A percentile compares a stretch with the other conserved stretches of the same genome.
Conservation (phyloP, 1,140 invertebrate species). For the Triops longicaudatus region DNA sequence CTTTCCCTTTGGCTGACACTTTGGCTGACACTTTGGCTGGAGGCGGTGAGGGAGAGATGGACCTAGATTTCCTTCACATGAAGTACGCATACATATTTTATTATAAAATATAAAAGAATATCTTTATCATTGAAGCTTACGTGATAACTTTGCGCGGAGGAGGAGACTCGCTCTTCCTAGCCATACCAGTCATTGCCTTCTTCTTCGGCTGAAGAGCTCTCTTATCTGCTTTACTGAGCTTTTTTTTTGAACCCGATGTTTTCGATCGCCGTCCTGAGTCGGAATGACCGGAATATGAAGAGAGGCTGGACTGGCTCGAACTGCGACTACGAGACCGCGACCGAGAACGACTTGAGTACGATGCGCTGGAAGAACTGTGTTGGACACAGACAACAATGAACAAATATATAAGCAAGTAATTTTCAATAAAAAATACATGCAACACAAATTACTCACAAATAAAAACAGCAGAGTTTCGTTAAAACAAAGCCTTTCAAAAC, state of each 20-base stretch:
- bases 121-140: neutral
- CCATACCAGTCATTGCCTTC: neutral
- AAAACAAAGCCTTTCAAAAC: too few species aligned
- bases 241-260: neutral
- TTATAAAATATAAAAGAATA: too few species aligned
- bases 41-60: conserved; percentile 16
- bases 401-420: too few species aligned
- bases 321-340: conserved; percentile 48
- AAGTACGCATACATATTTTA: too few species aligned
- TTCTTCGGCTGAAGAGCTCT: conserved; percentile 35
- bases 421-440: too few species aligned
- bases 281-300: conserved; percentile 39
- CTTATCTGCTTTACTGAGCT: conserved; percentile 25
- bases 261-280: conserved; percentile 32
- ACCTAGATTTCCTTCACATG: neutral
- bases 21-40: conserved; percentile 1
- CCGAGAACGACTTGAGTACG: conserved; percentile 49
- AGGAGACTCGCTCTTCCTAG: conserved; percentile 15
- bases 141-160: neutral
- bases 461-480: too few species aligned
- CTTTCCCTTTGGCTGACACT: neutral
- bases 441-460: too few species aligned
- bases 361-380: conserved; percentile 49
- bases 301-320: conserved; percentile 43
- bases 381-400: too few species aligned